Evolutionary conservation across 2,797 vertebrate genomes (phyloP).

Genomic region (Danio tinwini): DNA sequence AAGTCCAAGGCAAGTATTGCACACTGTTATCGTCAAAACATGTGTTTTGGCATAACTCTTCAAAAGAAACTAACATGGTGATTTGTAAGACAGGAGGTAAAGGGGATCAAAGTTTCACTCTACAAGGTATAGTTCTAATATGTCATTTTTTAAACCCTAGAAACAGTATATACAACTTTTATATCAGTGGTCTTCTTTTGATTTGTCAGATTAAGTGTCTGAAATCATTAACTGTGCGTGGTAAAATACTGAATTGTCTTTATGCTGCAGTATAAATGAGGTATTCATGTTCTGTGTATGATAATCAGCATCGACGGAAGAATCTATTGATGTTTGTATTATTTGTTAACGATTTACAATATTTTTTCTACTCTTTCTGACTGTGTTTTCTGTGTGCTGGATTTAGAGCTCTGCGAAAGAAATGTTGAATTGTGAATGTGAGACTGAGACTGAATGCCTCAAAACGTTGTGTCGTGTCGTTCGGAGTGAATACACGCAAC

Average conservation of each 20-base stretch:
- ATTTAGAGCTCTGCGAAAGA: not conserved
- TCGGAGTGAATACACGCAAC: too few relatives aligned
- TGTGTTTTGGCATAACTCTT: not conserved
- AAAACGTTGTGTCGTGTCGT: not conserved
- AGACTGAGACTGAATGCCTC: not conserved
- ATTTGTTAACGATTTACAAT: not conserved
- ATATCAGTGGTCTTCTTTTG: not conserved
- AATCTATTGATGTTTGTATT: not conserved
- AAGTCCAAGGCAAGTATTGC: conserved; percentile 45
- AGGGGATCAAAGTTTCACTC: not conserved
- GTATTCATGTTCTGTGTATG: not conserved
- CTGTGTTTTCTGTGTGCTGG: not conserved
- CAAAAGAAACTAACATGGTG: not conserved
- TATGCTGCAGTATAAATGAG: conserved; percentile 22
- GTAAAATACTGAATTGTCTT: not conserved
- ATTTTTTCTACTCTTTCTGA: not conserved
- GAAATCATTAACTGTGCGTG: too few relatives aligned
- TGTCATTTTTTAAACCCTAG: not conserved
- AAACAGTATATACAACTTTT: not conserved
- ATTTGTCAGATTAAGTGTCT: not conserved
- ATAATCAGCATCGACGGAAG: not conserved
- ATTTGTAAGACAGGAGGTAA: conserved; percentile 13
- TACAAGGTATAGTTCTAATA: conserved; percentile 5
- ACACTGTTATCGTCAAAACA: conserved; percentile 56
- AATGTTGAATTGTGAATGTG: conserved; percentile 3